Evolutionary conservation across 2,113 vertebrate species (phyloP), one percentile per base, ranked within the genome.

Genomic region (Mandrillus leucophaeus): DNA sequence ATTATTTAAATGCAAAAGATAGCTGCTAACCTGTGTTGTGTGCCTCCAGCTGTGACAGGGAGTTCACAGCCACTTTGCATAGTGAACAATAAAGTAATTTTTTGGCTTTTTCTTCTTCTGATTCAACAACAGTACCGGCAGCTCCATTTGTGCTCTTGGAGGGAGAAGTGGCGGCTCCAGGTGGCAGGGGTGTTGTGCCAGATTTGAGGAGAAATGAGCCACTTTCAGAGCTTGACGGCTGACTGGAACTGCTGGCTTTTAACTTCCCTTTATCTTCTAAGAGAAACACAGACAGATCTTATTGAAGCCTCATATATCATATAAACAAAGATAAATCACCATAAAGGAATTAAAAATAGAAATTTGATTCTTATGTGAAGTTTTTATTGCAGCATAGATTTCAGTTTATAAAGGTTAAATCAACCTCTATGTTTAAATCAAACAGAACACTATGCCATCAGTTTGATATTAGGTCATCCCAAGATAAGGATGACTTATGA

Each of bases 41-140:
- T 55, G 99, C 99, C 98, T 99, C 99, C 97, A 99, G 98, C 98
- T 99, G 99, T 70, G 99, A 99, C 97, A 99, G 98, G 2, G 99
- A 99, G 98, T 99, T 99, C 98, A 99, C 99, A 48, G 99, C 99
- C 78, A 99, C 99, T 99, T 99, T 99, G 98, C 99, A 99, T 97
- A 99, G 99, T 11, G 99, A 99, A 98, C 99, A 99, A 97, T 99
- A 99, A 93, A 99, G 99, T 82, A 99, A 98, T 98, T 99, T 99
- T 98, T 99, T 99, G 50, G 99, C 99, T 98, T 99, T 99, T 98
- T 99, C 99, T 98, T 99, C 99, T 98, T 99, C 99, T 1, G 99
- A 99, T 98, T 99, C 99, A 50, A 88, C 96, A 95, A 98, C 88
- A 43, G 98, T 61, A 55, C 96, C 98, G 2, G 98, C 95, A 73